phyloP scores from a whole-genome alignment of 2,113 vertebrate genomes.

The Xiphophorus couchianus region DNA sequence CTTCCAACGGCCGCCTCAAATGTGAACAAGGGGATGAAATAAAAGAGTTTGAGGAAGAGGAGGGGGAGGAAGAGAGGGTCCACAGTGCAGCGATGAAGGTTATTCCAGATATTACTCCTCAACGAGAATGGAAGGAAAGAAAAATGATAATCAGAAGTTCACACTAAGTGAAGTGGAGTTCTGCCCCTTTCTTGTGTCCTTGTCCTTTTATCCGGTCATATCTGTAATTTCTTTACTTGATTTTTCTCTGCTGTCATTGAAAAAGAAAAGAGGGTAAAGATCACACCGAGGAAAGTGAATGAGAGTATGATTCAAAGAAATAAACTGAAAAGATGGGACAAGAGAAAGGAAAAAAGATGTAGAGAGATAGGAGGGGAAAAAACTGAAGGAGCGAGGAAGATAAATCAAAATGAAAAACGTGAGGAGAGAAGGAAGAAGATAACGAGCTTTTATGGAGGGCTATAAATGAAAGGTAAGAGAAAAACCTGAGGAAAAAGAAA shows the following conservation, averaged over 20 bases:
- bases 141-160: slow-evolving; percentile 43
- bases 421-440: background rate
- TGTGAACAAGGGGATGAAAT: slow-evolving; percentile 63
- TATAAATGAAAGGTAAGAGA: background rate
- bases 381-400: background rate
- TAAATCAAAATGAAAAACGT: background rate
- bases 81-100: slow-evolving; percentile 63
- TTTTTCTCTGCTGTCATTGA: slow-evolving; percentile 7
- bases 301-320: background rate
- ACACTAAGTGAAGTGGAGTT: slow-evolving; percentile 27
- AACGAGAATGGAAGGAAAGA: slow-evolving; percentile 44
- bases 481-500: background rate
- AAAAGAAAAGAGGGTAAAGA: background rate
- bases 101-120: slow-evolving; percentile 67
- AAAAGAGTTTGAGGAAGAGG: slow-evolving; percentile 36
- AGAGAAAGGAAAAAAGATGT: background rate
- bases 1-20: slow-evolving; percentile 50
- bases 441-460: slow-evolving; percentile 3
- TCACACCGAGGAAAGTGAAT: background rate
- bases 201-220: slow-evolving; percentile 1
- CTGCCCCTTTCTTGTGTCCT: slow-evolving; percentile 34
- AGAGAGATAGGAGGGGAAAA: background rate
- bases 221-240: background rate
- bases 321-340: background rate
- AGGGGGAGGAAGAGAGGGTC: background rate